phyloP scores from a whole-genome alignment of 2,113 vertebrate species.

The Aix galericulata region DNA sequence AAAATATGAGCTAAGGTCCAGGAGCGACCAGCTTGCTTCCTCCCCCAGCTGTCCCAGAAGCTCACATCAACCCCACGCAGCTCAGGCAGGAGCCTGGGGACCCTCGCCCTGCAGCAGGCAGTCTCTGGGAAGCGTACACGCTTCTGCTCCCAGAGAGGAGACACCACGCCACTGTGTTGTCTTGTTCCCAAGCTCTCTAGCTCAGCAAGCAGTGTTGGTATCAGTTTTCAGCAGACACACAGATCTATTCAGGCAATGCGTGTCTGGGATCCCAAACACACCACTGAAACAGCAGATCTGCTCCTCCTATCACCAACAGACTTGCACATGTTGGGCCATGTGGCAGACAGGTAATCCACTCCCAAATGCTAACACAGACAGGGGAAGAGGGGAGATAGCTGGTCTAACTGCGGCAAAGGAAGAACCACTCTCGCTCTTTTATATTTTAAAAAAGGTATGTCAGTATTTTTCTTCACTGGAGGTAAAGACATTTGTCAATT shows the following conservation, averaged over 20 bases:
- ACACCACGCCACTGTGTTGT: accelerated
- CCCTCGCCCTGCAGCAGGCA: accelerated
- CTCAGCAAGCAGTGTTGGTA: not conserved
- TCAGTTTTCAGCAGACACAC: not conserved
- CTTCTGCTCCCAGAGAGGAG: not conserved
- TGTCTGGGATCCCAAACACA: not conserved
- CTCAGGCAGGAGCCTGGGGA: not conserved
- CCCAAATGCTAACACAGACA: not conserved
- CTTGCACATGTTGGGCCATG: not conserved
- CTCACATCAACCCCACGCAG: not conserved
- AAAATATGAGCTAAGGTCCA: not conserved
- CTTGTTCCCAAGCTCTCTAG: not conserved
- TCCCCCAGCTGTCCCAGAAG: not conserved
- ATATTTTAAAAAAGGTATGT: not conserved
- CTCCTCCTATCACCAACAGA: not conserved
- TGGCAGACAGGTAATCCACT: not conserved
- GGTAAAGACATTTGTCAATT: not conserved
- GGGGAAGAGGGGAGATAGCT: accelerated
- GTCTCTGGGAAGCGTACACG: not conserved
- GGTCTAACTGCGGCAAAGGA: not conserved
- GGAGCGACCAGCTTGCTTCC: not conserved
- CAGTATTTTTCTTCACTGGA: not conserved
- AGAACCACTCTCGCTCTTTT: not conserved
- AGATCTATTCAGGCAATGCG: not conserved
- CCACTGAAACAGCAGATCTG: not conserved